phyloP scores from a whole-genome alignment of 92 coral and sea anemone species.

The Montipora capitata region DNA sequence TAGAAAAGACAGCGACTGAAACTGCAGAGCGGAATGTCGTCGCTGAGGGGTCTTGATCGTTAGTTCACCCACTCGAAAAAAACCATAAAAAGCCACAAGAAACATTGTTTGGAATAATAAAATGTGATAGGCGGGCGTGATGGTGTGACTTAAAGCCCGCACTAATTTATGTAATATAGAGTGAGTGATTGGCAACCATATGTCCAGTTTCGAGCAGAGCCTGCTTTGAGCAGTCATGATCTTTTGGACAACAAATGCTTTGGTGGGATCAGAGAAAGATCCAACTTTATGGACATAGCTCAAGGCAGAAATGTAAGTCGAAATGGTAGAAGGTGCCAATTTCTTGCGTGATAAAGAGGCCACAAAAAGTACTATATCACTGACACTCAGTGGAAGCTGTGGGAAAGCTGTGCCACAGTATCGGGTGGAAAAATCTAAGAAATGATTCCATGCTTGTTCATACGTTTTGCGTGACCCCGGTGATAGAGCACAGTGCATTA shows the following conservation, averaged over 20 bases:
- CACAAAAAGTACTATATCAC: background rate
- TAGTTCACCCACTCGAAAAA: slow-evolving; percentile 1
- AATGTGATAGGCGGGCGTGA: background rate
- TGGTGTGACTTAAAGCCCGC: background rate
- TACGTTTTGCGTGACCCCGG: background rate
- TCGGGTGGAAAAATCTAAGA: slow-evolving; percentile 7
- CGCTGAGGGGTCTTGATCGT: background rate
- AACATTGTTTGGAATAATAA: background rate
- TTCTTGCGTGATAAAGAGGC: background rate
- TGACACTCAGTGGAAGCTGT: background rate
- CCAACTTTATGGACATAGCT: background rate
- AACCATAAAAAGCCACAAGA: background rate
- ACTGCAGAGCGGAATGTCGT: background rate
- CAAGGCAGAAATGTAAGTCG: background rate
- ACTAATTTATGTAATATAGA: background rate
- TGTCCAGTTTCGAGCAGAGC: slow-evolving; percentile 1
- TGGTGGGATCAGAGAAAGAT: background rate
- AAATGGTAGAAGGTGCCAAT: slow-evolving; percentile 1
- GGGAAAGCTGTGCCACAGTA: background rate
- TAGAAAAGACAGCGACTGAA: too few species aligned
- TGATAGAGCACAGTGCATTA: background rate
- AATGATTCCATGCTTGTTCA: slow-evolving; percentile 68
- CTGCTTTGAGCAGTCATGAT: slow-evolving; percentile 2
- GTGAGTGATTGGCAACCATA: slow-evolving; percentile 3
- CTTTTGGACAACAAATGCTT: background rate